Evolutionary conservation across 2,797 vertebrate genomes (phyloP).

Genomic region (Protosalanx chinensis): DNA sequence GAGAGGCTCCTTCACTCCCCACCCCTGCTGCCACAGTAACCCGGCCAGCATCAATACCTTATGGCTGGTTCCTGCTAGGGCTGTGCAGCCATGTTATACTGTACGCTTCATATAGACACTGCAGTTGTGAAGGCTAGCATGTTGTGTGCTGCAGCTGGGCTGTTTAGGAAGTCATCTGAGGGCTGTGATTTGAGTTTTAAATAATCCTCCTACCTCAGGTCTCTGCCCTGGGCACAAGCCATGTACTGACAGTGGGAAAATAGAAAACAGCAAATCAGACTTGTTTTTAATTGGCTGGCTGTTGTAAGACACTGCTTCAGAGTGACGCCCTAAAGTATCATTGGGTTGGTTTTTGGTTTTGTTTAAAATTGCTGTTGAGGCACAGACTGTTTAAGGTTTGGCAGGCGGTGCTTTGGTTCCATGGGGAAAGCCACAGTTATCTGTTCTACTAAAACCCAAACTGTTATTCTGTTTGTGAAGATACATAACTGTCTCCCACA

Average conservation of each 20-base stretch:
- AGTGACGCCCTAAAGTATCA: not conserved
- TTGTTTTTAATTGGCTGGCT: not conserved
- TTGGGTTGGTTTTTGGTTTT: not conserved
- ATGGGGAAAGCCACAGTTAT: constrained; percentile 41
- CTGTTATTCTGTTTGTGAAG: constrained; percentile 38
- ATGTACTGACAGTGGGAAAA: too few relatives aligned
- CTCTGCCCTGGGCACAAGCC: too few relatives aligned
- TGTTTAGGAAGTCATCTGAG: too few relatives aligned
- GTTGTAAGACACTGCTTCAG: too few relatives aligned
- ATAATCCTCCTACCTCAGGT: too few relatives aligned
- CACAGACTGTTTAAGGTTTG: not conserved
- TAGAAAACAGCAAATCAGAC: not conserved
- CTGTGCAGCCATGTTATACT: not conserved
- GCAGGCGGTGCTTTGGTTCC: constrained; percentile 16
- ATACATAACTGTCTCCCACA: constrained; percentile 15
- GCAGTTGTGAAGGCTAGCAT: not conserved
- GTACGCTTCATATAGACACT: not conserved
- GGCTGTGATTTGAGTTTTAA: too few relatives aligned
- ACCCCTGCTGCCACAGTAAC: constrained; percentile 1
- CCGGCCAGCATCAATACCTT: not conserved
- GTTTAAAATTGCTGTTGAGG: not conserved
- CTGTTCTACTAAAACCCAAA: constrained; percentile 30
- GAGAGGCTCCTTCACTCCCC: constrained; percentile 2
- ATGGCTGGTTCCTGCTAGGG: not conserved
- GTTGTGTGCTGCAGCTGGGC: not conserved